phyloP scores from a whole-genome alignment of 2,797 vertebrate species.

The Microtus agrestis region DNA sequence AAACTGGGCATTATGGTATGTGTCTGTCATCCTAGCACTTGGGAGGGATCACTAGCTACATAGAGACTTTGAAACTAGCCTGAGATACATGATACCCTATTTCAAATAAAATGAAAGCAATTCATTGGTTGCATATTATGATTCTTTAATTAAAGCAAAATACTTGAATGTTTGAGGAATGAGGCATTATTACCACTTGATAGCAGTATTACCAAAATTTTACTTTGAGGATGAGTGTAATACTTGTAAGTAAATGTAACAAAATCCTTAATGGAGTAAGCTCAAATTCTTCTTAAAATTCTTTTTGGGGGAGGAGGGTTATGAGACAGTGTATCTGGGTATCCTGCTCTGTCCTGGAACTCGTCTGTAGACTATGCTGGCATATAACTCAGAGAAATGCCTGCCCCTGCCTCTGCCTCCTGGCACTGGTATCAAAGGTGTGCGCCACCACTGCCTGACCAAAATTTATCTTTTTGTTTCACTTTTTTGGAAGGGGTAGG shows the following conservation, averaged over 20 bases:
- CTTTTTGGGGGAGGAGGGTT: not conserved
- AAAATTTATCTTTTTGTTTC: not conserved
- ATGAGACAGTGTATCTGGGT: not conserved
- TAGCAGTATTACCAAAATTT: constrained; percentile 70
- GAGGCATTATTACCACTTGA: constrained; percentile 63
- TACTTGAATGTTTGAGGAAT: not conserved
- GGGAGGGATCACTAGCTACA: too few species aligned
- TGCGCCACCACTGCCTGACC: not conserved
- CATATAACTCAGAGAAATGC: not conserved
- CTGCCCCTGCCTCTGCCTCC: not conserved
- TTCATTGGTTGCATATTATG: constrained; percentile 18
- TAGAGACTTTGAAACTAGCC: not conserved
- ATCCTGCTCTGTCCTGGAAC: not conserved
- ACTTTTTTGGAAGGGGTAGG: not conserved
- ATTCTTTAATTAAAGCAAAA: constrained; percentile 49
- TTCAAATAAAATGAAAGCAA: constrained; percentile 40
- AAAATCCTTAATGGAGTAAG: constrained; percentile 38
- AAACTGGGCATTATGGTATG: not conserved
- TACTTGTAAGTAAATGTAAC: constrained; percentile 4
- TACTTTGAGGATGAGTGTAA: constrained; percentile 32
- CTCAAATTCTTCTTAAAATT: constrained; percentile 41
- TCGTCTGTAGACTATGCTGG: not conserved
- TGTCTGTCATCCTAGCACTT: not conserved
- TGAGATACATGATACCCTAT: not conserved
- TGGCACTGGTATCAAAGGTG: not conserved